Conservation (phyloP, 92 coral and sea anemone species). For the Scolanthus callimorphus region DNA sequence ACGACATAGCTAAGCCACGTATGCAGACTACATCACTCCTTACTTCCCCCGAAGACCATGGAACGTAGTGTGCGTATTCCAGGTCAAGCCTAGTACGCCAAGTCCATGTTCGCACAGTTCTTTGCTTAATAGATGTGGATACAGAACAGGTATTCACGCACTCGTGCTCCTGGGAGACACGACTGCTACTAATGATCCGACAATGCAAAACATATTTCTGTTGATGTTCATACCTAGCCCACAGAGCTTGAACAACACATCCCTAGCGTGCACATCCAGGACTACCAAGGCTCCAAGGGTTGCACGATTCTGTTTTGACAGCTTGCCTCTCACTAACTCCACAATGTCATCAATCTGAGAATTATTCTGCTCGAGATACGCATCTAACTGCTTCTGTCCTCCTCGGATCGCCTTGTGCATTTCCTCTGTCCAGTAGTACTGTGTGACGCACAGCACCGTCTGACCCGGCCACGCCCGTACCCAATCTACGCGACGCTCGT, state of each 20-base stretch:
- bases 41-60: no score
- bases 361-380: conserved; percentile 72
- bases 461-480: conserved; percentile 98
- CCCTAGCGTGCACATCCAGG: conserved; percentile 85
- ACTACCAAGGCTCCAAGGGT: conserved; percentile 84
- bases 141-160: not conserved
- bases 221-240: conserved; percentile 45
- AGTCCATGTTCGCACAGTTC: no score
- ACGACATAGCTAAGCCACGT: no score
- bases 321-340: conserved; percentile 69
- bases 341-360: conserved; percentile 73
- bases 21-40: no score
- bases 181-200: no score
- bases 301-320: conserved; percentile 80
- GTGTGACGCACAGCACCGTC: conserved; percentile 91
- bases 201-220: not conserved
- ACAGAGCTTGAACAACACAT: conserved; percentile 66
- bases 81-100: no score
- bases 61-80: no score
- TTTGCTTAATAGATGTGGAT: not conserved
- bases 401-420: conserved; percentile 87
- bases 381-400: conserved; percentile 80
- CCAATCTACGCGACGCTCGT: conserved; percentile 83
- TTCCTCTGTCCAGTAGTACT: conserved; percentile 92
- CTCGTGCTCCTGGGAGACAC: no score